These are phyloP conservation scores for Sebastes itinus DNA, from an alignment of 2,797 vertebrate species.

Conservation along the genomic window DNA sequence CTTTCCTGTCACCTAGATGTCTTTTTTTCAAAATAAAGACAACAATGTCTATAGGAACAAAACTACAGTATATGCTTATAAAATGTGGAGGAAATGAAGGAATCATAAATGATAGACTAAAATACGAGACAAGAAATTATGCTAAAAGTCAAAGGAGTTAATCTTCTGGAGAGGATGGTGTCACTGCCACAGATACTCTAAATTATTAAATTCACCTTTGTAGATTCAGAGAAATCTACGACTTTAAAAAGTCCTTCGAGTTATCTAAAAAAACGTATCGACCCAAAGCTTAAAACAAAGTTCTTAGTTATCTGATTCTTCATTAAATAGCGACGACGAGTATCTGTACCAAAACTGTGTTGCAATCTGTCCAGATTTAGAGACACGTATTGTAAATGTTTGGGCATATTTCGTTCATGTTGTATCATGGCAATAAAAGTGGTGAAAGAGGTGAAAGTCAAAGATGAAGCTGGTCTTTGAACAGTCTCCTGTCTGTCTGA, in stretches of 20 bases:
- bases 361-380: neutral
- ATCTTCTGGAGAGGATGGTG: neutral
- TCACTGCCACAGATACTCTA: too few species aligned
- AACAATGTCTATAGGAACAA: neutral
- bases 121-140: neutral
- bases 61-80: neutral
- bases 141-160: neutral
- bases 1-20: neutral
- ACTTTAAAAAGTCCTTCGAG: neutral
- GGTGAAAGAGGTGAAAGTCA: neutral
- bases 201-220: too few species aligned
- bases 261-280: too few species aligned
- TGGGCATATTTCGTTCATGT: neutral
- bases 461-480: neutral
- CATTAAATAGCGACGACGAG: too few species aligned
- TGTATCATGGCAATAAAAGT: neutral
- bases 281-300: neutral
- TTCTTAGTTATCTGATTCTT: neutral
- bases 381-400: neutral
- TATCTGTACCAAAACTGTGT: neutral
- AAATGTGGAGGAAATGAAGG: neutral
- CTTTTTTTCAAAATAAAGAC: neutral
- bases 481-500: neutral
- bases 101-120: neutral
- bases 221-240: neutral